Conservation (phyloP, 2,888 invertebrate genomes). For the Hypomecis atomaria region DNA sequence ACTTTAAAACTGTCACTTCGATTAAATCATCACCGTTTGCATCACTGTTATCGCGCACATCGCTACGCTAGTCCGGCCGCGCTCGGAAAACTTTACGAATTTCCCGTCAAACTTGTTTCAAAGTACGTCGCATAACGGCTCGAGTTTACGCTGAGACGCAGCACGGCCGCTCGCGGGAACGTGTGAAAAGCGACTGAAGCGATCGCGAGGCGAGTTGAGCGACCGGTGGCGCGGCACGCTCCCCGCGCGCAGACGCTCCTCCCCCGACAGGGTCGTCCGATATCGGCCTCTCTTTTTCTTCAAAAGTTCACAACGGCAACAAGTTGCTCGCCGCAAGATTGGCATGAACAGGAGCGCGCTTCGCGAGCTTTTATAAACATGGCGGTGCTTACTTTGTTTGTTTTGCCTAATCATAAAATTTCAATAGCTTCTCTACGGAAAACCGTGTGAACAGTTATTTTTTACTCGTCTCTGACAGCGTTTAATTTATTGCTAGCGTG, state of each 20-base stretch:
- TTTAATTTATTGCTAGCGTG: constrained; percentile 14
- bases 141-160: constrained; percentile 59
- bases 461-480: constrained; percentile 25
- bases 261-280: constrained; percentile 74
- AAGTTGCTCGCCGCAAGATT: constrained; percentile 83
- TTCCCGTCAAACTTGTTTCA: constrained; percentile 85
- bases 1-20: constrained; percentile 79
- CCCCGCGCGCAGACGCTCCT: constrained; percentile 79
- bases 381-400: constrained; percentile 81
- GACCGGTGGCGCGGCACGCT: constrained; percentile 72
- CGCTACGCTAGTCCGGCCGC: constrained; percentile 73
- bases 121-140: constrained; percentile 80
- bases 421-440: constrained; percentile 67
- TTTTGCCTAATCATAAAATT: constrained; percentile 80
- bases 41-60: constrained; percentile 75
- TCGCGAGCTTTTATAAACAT: constrained; percentile 84
- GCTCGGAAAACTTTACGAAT: constrained; percentile 80
- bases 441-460: constrained; percentile 56
- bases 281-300: constrained; percentile 64
- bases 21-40: constrained; percentile 77
- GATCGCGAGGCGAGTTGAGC: constrained; percentile 73
- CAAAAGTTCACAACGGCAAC: constrained; percentile 82
- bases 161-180: constrained; percentile 57
- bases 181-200: constrained; percentile 72
- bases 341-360: constrained; percentile 84